phyloP scores from a whole-genome alignment of 37 sponge, comb jelly and placozoan species.

The Ianthella basta region DNA sequence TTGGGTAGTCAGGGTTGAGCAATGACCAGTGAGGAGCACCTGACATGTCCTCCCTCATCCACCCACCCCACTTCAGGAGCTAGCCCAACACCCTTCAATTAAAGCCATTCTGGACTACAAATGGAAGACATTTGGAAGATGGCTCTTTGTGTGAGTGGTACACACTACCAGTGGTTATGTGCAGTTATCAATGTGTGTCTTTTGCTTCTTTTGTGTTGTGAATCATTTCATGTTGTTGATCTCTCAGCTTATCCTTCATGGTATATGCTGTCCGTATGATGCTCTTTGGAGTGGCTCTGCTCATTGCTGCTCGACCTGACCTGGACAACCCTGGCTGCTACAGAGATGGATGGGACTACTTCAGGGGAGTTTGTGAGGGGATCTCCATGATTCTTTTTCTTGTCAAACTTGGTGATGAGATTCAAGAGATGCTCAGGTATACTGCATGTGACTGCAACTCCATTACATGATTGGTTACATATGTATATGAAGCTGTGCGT shows the following conservation, averaged over 20 bases:
- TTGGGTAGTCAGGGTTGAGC: no score
- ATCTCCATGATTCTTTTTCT: slow-evolving; percentile 7
- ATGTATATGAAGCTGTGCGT: not conserved
- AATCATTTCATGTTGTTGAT: not conserved
- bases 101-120: slow-evolving; percentile 16
- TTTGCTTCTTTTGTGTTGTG: no score
- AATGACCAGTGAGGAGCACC: no score
- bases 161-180: no score
- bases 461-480: not conserved
- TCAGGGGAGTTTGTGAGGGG: slow-evolving; percentile 23
- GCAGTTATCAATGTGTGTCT: no score
- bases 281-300: not conserved
- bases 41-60: no score
- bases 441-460: not conserved
- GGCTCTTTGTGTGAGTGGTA: slow-evolving; percentile 1
- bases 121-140: slow-evolving; percentile 22
- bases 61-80: not conserved
- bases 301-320: slow-evolving; percentile 28
- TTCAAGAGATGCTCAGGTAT: not conserved
- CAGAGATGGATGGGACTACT: slow-evolving; percentile 25
- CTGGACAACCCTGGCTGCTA: slow-evolving; percentile 37
- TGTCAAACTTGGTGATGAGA: not conserved
- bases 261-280: not conserved
- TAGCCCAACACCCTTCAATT: slow-evolving; percentile 25
- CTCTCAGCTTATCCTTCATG: slow-evolving; percentile 4